Percentiles rank a stretch among this genome's conserved stretches.
Evolutionary conservation across 2,797 vertebrate species (phyloP).

Genomic region (Falco peregrinus): DNA sequence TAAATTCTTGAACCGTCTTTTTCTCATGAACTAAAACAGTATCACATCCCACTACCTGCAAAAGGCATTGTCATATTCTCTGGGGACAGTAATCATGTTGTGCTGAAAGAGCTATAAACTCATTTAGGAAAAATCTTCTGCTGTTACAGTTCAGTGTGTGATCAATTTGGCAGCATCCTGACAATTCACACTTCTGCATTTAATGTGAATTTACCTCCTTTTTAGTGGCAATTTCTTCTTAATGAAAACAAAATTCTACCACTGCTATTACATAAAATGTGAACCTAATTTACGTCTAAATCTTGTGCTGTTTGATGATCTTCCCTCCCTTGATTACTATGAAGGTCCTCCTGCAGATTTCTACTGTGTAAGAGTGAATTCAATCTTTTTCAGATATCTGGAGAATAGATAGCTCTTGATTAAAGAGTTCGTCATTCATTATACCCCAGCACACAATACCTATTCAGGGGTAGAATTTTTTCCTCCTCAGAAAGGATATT

Average conservation of each 20-base stretch:
- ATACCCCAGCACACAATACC: neutral
- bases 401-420: neutral
- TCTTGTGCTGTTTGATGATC: neutral
- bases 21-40: neutral
- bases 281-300: neutral
- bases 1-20: neutral
- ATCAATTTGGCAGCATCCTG: neutral
- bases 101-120: neutral
- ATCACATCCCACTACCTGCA: neutral
- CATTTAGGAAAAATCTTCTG: neutral
- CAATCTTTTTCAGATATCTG: neutral
- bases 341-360: neutral
- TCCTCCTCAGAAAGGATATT: neutral
- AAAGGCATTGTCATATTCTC: neutral
- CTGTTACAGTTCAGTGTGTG: neutral
- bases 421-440: neutral
- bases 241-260: neutral
- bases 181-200: neutral
- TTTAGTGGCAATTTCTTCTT: neutral
- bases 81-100: neutral
- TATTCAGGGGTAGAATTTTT: neutral
- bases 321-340: neutral
- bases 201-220: neutral
- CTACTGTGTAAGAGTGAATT: neutral
- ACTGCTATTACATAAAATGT: neutral